Percentiles rank a stretch among this genome's conserved stretches.
Conservation (phyloP, 2,113 vertebrate species). For the Elaphurus davidianus region DNA sequence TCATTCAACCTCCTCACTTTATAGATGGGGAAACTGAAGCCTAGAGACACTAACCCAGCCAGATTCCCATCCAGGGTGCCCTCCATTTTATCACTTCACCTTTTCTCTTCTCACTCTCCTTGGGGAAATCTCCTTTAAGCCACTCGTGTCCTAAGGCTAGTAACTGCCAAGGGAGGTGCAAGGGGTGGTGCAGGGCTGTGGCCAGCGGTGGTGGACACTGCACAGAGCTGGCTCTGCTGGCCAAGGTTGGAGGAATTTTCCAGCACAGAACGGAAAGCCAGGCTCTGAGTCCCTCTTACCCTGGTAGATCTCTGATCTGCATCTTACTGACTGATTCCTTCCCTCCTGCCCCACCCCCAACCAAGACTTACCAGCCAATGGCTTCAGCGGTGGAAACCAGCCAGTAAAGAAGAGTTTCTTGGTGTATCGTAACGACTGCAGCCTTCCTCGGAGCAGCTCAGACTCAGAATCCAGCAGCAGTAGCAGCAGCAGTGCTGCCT, state of each 20-base stretch:
- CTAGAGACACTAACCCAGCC: slow-evolving; percentile 15
- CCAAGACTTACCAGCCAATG: slow-evolving; percentile 92
- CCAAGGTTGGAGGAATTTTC: not conserved
- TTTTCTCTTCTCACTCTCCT: slow-evolving; percentile 61
- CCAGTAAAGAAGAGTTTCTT: slow-evolving; percentile 98
- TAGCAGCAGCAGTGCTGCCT: slow-evolving; percentile 98
- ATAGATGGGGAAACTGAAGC: slow-evolving; percentile 15
- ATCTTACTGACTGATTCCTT: slow-evolving; percentile 60
- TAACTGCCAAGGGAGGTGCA: slow-evolving; percentile 10
- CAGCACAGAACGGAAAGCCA: slow-evolving; percentile 2
- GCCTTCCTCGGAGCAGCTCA: slow-evolving; percentile 95
- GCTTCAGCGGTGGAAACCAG: slow-evolving; percentile 94
- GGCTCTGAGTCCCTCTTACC: not conserved
- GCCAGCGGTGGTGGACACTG: not conserved
- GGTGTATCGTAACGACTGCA: slow-evolving; percentile 95
- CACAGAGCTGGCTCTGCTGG: not conserved
- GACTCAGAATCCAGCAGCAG: slow-evolving; percentile 98
- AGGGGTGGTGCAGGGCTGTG: not conserved
- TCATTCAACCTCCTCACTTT: not conserved
- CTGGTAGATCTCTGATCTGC: not conserved
- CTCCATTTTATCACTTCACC: slow-evolving; percentile 47
- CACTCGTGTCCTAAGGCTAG: slow-evolving; percentile 36
- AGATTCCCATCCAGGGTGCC: not conserved
- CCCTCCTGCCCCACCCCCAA: not conserved
- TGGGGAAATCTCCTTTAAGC: slow-evolving; percentile 48